Conservation (phyloP, 2,797 vertebrate genomes). For the Scolopax bukidnonensis region DNA sequence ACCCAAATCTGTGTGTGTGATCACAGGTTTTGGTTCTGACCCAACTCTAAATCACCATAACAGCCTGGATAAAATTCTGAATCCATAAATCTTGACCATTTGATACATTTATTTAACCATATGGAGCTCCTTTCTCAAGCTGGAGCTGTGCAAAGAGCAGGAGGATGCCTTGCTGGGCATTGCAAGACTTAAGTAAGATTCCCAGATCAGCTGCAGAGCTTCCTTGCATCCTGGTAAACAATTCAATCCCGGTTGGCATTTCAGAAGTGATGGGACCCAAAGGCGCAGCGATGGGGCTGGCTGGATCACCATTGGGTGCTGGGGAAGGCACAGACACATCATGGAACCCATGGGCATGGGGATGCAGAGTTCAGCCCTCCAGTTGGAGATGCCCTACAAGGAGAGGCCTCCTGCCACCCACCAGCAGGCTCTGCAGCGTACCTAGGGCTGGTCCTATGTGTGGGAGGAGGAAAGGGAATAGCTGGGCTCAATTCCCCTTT, state of each 20-base stretch:
- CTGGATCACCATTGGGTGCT: accelerated
- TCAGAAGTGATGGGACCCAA: accelerated
- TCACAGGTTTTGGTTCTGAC: conserved; percentile 50
- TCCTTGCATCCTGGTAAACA: neutral
- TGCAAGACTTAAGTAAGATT: accelerated
- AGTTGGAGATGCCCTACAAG: neutral
- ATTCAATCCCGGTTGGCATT: neutral
- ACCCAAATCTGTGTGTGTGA: neutral
- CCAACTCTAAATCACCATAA: conserved; percentile 15
- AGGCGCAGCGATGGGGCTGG: neutral
- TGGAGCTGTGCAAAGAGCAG: neutral
- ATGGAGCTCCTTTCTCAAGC: neutral
- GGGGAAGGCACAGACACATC: accelerated
- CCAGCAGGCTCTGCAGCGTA: neutral
- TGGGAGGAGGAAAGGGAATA: neutral
- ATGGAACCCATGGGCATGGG: accelerated
- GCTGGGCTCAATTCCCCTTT: neutral
- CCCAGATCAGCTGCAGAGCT: neutral
- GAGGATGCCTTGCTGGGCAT: neutral
- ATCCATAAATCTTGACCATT: conserved; percentile 2
- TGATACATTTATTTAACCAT: neutral
- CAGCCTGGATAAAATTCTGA: neutral
- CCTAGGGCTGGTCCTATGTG: accelerated
- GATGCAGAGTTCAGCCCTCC: accelerated
- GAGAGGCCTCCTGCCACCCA: neutral